Evolutionary conservation across 2,888 invertebrate species (phyloP), one percentile per base, ranked within the genome.

Genomic region (Plebejus argus): DNA sequence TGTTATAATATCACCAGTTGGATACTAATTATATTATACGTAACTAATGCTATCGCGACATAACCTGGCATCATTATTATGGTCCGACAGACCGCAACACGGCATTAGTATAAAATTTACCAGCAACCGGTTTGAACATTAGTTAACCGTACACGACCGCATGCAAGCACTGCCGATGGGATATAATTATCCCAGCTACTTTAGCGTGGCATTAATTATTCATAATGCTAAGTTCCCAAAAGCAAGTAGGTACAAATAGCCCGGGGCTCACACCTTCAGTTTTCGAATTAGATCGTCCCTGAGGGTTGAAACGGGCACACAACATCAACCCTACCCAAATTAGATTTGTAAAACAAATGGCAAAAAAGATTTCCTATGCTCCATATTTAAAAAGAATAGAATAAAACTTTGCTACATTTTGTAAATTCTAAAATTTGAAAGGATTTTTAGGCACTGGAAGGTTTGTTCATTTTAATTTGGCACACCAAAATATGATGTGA

Each of bases 201-300:
- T 80, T 80, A 79, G 76, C 77, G 71, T 45, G 49, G 33, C 81
- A 84, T 85, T 83, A 83, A 84, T 85, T 86, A 86, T 86, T 86
- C 85, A 85, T 85, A 84, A 82, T 82, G 84, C 83, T 82, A 83
- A 83, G 83, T 82, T 79, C 83, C 82, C 82, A 79, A 82, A 80
- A 82, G 82, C 84, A 85, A 84, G 83, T 84, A 85, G 83, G 82
- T 83, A 83, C 84, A 84, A 85, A 85, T 85, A 83, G 83, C 81
- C 81, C 23, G 66, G 80, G 82, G 83, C 79, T 74, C 12, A 71
- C 70, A 74, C 49, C 49, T 74, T 76, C 58, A 78, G 78, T 77
- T 77, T 79, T 78, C 70, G 78, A 79, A 81, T 81, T 80, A 79
- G 81, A 79, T 79, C 78, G 74, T 74, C 78, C 75, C 77, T 79